These are phyloP conservation scores for Athetis lepigone DNA, from an alignment of 2,888 invertebrate genomes.

Conservation along the genomic window DNA sequence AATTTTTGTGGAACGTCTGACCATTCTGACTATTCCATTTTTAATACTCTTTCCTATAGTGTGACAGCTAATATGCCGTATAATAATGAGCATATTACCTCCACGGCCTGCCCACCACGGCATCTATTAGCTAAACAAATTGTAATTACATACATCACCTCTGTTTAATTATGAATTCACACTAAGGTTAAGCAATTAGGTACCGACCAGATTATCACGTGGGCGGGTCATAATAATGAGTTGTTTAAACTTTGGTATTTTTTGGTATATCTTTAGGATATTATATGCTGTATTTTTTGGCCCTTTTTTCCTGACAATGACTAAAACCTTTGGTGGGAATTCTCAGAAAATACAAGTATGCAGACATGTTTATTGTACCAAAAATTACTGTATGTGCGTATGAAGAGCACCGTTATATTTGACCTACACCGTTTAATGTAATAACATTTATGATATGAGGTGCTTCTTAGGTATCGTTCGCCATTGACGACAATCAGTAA, in stretches of 20 bases:
- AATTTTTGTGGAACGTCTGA: no score
- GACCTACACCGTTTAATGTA: conserved; percentile 35
- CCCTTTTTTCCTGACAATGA: conserved; percentile 32
- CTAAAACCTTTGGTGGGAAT: conserved; percentile 21
- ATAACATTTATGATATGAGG: conserved; percentile 32
- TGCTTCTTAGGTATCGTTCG: conserved; percentile 45
- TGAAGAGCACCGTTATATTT: conserved; percentile 22
- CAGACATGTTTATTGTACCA: conserved; percentile 28
- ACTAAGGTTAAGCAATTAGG: conserved; percentile 70
- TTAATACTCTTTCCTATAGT: conserved; percentile 18
- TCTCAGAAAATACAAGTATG: conserved; percentile 37
- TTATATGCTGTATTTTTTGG: conserved; percentile 2
- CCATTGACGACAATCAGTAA: conserved; percentile 71
- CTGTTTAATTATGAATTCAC: conserved; percentile 75
- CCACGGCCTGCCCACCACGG: conserved; percentile 70
- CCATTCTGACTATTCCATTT: conserved; percentile 8
- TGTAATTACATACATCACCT: conserved; percentile 77
- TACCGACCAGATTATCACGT: conserved; percentile 41
- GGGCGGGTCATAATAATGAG: conserved; percentile 39
- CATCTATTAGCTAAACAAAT: conserved; percentile 76
- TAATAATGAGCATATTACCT: conserved; percentile 70
- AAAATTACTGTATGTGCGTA: conserved; percentile 4
- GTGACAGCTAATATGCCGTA: conserved; percentile 50
- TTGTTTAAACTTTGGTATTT: conserved; percentile 37
- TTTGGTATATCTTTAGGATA: conserved; percentile 23